Conservation (phyloP, 2,888 invertebrate species). For the Cataglyphis albicans region DNA sequence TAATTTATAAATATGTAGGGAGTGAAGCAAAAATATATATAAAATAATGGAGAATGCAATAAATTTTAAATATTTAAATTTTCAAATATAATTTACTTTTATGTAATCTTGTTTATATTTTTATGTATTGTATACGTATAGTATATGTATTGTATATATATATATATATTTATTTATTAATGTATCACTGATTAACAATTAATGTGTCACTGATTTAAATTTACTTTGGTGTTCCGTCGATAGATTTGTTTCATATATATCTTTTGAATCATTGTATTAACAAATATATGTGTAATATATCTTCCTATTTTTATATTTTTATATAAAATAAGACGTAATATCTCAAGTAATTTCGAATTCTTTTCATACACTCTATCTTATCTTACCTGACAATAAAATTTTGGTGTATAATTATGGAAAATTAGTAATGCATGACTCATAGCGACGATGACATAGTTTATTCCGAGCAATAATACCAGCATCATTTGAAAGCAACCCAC, state of each 20-base stretch:
- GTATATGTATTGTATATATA: background rate
- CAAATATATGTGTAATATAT: background rate
- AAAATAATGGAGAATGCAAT: background rate
- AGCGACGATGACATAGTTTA: conserved; percentile 84
- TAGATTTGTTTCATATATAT: background rate
- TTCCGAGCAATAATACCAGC: conserved; percentile 80
- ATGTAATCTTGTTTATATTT: background rate
- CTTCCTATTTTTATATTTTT: background rate
- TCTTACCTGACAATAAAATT: conserved; percentile 84
- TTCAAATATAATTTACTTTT: background rate
- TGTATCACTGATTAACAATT: background rate
- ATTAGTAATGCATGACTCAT: conserved; percentile 85
- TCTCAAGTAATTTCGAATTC: background rate
- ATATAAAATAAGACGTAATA: background rate
- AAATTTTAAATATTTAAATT: conserved; percentile 15
- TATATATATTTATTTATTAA: background rate
- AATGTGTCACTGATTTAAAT: background rate
- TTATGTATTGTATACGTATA: background rate
- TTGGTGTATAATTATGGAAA: conserved; percentile 85
- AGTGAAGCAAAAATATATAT: background rate
- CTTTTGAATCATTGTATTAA: background rate
- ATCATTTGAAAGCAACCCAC: conserved; percentile 83
- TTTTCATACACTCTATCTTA: background rate
- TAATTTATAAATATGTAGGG: background rate
- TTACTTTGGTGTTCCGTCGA: background rate